Evolutionary conservation across 2,888 invertebrate genomes (phyloP).

Genomic region (Coenonympha glycerion): DNA sequence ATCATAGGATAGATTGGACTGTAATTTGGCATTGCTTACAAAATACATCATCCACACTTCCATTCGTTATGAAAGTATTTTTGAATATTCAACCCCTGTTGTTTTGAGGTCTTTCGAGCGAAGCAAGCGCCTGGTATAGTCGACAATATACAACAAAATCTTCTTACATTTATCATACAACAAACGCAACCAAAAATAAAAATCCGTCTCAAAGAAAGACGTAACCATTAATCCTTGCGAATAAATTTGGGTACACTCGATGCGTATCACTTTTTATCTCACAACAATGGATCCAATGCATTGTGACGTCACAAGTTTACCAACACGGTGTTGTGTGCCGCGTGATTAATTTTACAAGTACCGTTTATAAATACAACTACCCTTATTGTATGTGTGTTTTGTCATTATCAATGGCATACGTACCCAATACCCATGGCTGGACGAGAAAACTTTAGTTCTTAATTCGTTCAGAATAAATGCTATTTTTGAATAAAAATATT

Average conservation of each 20-base stretch:
- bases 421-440: background rate
- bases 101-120: too few species aligned
- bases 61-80: too few species aligned
- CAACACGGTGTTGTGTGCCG: constrained; percentile 48
- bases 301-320: constrained; percentile 63
- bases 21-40: too few species aligned
- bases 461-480: background rate
- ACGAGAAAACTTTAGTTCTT: background rate
- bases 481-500: background rate
- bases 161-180: background rate
- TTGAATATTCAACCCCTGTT: too few species aligned
- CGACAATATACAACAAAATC: background rate
- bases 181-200: constrained; percentile 3
- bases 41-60: too few species aligned
- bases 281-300: constrained; percentile 46
- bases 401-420: constrained; percentile 9
- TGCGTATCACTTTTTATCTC: constrained; percentile 32
- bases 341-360: constrained; percentile 68
- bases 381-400: constrained; percentile 20
- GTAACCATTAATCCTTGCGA: constrained; percentile 49
- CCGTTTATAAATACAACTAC: constrained; percentile 24
- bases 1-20: too few species aligned
- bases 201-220: constrained; percentile 6
- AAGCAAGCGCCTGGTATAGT: background rate
- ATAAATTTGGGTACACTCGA: constrained; percentile 52